Evolutionary conservation across 2,113 vertebrate species (phyloP), one percentile per base, ranked within the genome.

Genomic region (Ceuthmochares aereus): DNA sequence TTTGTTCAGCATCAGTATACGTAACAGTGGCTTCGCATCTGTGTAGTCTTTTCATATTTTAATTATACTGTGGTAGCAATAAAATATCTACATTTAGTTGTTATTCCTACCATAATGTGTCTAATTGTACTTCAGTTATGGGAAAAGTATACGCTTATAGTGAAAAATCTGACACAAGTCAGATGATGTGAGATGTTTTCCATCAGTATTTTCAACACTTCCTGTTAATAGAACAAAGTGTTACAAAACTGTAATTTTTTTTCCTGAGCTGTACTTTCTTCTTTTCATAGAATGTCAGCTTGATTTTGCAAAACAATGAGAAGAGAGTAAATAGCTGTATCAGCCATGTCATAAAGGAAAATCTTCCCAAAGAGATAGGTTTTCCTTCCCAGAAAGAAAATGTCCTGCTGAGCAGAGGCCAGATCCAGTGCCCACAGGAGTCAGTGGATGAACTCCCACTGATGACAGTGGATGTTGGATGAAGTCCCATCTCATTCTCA

Each of bases 361-460:
- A 96, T 81, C 92, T 97, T 97, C 97, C 94, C 94, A 97, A 88
- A 96, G 93, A 90, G 60, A 84, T 93, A 52, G 76, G 82, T 94
- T 85, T 95, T 97, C 70, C 87, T 96, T 97, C 94, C 95, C 96
- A 94, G 96, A 95, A 94, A 81, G 79, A 87, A 93, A 51, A 27
- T 1, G 21, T 93, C 90, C 92, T 86, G 90, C 96, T 94, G 96
- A 87, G 85, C 54, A 59, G 73, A 2, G 36, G 60, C 69, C 2
- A 19, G 85, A 94, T 93, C 88, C 85, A 74, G 30, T 42, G 5
- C 90, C 93, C 92, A 88, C 95, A 96, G 93, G 37, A 94, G 68
- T 82, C 93, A 64, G 79, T 92, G 94, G 96, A 95, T 96, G 83
- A 93, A 82, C 75, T 95, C 88, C 90, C 80, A 89, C 58, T 42